phyloP scores from a whole-genome alignment of 2,888 invertebrate species.

The Fragum whitleyi region DNA sequence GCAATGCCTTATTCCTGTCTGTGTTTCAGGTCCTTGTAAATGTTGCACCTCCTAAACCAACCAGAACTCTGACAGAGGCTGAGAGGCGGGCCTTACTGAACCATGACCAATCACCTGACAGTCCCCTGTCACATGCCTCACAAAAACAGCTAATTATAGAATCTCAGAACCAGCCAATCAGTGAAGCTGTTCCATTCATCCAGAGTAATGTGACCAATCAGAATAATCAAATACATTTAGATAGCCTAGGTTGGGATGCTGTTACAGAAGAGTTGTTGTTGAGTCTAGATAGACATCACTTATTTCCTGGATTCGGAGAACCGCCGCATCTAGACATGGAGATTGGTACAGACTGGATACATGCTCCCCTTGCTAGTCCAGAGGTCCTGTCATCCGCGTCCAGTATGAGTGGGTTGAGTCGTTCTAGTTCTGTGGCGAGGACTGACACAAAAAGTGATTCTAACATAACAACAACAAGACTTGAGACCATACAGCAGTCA shows the following conservation, averaged over 20 bases:
- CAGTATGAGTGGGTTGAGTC: constrained; percentile 87
- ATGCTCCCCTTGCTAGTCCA: constrained; percentile 92
- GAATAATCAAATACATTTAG: constrained; percentile 23
- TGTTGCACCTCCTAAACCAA: constrained; percentile 92
- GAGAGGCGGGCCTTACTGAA: constrained; percentile 76
- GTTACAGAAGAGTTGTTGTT: constrained; percentile 77
- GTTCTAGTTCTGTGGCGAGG: constrained; percentile 41
- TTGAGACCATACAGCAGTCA: constrained; percentile 78
- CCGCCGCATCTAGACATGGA: constrained; percentile 64
- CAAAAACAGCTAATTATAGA: constrained; percentile 21
- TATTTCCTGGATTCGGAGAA: constrained; percentile 58
- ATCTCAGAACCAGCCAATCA: constrained; percentile 24
- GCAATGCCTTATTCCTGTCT: no score
- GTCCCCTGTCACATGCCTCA: constrained; percentile 42
- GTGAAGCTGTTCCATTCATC: constrained; percentile 13
- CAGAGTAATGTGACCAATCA: neutral
- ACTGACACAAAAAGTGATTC: constrained; percentile 85
- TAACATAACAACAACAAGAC: constrained; percentile 48
- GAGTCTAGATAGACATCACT: constrained; percentile 59
- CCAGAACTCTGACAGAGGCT: constrained; percentile 76
- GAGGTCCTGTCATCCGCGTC: constrained; percentile 94
- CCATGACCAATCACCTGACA: constrained; percentile 63
- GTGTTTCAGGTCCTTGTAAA: constrained; percentile 86
- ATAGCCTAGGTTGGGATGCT: constrained; percentile 86
- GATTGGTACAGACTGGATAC: constrained; percentile 65